Evolutionary conservation across 2,113 vertebrate species (phyloP).

Genomic region (Antidorcas marsupialis): DNA sequence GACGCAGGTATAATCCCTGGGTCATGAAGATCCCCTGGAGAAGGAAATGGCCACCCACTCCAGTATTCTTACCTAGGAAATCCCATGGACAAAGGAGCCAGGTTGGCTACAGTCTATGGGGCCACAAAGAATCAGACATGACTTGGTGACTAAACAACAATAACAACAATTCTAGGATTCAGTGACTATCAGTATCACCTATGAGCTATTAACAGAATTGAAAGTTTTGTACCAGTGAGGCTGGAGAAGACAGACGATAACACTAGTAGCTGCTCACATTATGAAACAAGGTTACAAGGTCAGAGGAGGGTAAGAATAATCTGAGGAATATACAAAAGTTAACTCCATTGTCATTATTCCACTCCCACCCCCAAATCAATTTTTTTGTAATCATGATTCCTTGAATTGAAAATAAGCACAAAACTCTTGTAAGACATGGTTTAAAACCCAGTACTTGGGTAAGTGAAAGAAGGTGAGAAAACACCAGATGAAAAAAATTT

Average conservation of each 20-base stretch:
- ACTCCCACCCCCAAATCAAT: background rate
- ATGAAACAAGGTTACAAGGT: background rate
- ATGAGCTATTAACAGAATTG: background rate
- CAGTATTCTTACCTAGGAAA: background rate
- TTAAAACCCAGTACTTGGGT: background rate
- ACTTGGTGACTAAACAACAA: background rate
- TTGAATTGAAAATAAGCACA: background rate
- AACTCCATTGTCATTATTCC: background rate
- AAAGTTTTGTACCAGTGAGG: background rate
- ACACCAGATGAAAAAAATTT: background rate
- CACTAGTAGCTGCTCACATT: background rate
- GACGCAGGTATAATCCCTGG: background rate
- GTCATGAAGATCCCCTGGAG: background rate
- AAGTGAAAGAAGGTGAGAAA: background rate
- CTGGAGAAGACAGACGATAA: background rate
- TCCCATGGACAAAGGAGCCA: background rate
- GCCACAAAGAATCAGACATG: background rate
- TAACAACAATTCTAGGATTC: background rate
- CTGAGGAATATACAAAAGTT: background rate
- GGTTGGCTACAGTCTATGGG: background rate
- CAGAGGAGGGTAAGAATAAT: background rate
- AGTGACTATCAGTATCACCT: background rate
- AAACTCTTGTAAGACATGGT: background rate
- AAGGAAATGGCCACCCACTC: background rate
- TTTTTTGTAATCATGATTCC: background rate